Conservation (phyloP, 2,888 invertebrate genomes). For the Tetragonisca angustula region DNA sequence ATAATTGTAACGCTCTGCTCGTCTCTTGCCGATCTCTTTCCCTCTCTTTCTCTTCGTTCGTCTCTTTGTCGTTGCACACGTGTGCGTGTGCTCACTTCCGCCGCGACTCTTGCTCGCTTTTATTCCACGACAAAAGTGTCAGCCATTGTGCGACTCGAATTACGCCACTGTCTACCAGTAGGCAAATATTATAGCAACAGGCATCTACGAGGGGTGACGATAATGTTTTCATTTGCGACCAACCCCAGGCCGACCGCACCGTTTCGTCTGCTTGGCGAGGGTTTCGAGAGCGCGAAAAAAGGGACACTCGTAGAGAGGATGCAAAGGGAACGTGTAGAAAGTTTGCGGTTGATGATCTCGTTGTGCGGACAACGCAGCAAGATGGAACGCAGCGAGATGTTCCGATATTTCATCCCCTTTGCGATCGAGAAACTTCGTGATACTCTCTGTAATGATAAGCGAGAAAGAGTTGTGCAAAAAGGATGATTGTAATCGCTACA, state of each 20-base stretch:
- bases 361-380: not conserved
- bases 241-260: slow-evolving; percentile 63
- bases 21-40: not conserved
- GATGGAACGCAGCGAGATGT: not conserved
- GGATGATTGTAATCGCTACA: too few species aligned
- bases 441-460: too few species aligned
- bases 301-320: not conserved
- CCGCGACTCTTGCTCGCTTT: slow-evolving; percentile 46
- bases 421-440: too few species aligned
- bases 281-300: slow-evolving; percentile 4
- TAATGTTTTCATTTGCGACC: slow-evolving; percentile 78
- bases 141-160: slow-evolving; percentile 76
- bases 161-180: slow-evolving; percentile 76
- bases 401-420: not conserved
- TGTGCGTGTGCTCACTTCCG: slow-evolving; percentile 37
- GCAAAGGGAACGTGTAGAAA: not conserved
- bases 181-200: slow-evolving; percentile 83
- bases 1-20: slow-evolving; percentile 78
- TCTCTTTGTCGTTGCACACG: slow-evolving; percentile 32
- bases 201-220: slow-evolving; percentile 70
- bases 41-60: not conserved
- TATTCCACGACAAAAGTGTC: slow-evolving; percentile 49
- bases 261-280: slow-evolving; percentile 27
- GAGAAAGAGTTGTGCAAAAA: too few species aligned
- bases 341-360: slow-evolving; percentile 17